phyloP scores from a whole-genome alignment of 2,113 vertebrate species.

The Cervus canadensis region DNA sequence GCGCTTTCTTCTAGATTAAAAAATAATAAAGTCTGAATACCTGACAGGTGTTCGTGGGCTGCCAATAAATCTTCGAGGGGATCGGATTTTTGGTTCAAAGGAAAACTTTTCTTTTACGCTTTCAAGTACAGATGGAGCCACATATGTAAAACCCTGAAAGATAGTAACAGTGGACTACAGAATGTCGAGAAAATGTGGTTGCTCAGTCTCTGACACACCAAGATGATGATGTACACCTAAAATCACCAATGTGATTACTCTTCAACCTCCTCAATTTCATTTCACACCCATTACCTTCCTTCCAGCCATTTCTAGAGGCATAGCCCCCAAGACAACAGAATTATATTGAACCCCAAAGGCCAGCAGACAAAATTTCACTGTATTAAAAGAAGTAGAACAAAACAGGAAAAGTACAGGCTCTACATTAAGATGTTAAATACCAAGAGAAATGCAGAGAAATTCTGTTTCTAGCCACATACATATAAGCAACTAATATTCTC shows the following conservation, averaged over 20 bases:
- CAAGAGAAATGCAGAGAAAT: constrained; percentile 16
- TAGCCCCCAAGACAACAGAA: neutral
- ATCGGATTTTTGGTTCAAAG: constrained; percentile 98
- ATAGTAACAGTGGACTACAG: constrained; percentile 46
- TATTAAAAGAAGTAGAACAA: neutral
- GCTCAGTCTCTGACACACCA: neutral
- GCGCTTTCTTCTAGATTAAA: constrained; percentile 24
- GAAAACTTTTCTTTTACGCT: constrained; percentile 98
- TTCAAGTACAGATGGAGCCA: constrained; percentile 99
- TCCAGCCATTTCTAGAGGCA: neutral
- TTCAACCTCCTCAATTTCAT: neutral
- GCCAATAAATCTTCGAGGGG: constrained; percentile 96
- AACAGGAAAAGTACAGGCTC: neutral
- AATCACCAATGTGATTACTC: neutral
- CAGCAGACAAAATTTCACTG: constrained; percentile 41
- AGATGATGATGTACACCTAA: neutral
- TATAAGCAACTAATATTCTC: neutral
- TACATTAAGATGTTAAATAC: neutral
- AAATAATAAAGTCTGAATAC: constrained; percentile 77
- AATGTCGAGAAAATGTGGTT: constrained; percentile 19
- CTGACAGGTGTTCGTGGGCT: constrained; percentile 97
- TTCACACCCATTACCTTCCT: neutral
- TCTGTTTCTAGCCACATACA: constrained; percentile 8
- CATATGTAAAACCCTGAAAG: constrained; percentile 96
- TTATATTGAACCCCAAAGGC: neutral